A percentile compares a stretch with the other conserved stretches of the same genome.
These are phyloP conservation scores for Phrynocephalus guinanensis DNA, from an alignment of 2,797 vertebrate genomes.

Conservation along the genomic window DNA sequence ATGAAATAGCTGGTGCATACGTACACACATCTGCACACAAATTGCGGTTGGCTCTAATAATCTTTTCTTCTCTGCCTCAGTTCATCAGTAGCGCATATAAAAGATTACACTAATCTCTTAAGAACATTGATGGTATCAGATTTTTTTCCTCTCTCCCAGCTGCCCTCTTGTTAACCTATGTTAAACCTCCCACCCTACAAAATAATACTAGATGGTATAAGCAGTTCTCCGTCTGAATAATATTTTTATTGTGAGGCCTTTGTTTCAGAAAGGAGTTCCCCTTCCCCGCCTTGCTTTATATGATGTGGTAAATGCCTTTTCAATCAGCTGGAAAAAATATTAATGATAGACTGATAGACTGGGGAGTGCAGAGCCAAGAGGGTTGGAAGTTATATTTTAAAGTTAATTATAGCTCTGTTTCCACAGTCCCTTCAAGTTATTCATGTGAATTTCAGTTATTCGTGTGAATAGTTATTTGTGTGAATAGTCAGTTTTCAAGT, in stretches of 20 bases:
- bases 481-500: no score
- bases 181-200: not conserved
- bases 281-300: constrained; percentile 5
- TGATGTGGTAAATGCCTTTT: not conserved
- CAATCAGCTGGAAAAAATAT: not conserved
- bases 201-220: constrained; percentile 33
- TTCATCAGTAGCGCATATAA: constrained; percentile 48
- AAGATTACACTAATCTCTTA: constrained; percentile 61
- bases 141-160: constrained; percentile 40
- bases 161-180: constrained; percentile 32
- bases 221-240: constrained; percentile 24
- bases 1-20: constrained; percentile 66
- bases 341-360: no score
- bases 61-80: constrained; percentile 60
- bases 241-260: constrained; percentile 44
- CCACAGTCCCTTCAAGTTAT: no score
- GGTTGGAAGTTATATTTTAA: no score
- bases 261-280: constrained; percentile 10
- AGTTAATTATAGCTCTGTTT: no score
- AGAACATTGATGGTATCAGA: constrained; percentile 59
- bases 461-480: no score
- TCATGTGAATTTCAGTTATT: no score
- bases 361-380: no score
- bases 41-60: constrained; percentile 61
- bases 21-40: constrained; percentile 45